Conservation (phyloP, 2,888 invertebrate species). For the Cyclophora albipunctata region DNA sequence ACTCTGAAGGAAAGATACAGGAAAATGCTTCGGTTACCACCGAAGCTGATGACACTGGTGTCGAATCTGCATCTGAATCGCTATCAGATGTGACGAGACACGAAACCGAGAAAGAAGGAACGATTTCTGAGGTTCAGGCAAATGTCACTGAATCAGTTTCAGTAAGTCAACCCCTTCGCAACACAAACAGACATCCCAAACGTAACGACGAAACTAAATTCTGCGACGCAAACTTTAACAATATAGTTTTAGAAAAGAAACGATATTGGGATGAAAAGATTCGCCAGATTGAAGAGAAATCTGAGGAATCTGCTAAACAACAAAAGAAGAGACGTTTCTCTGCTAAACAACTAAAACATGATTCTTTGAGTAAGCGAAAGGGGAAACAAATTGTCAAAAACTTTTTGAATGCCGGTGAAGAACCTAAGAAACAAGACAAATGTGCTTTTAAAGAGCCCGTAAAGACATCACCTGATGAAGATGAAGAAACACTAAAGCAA, state of each 20-base stretch:
- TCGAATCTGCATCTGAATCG: slow-evolving; percentile 69
- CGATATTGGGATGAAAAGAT: slow-evolving; percentile 71
- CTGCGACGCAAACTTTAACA: slow-evolving; percentile 38
- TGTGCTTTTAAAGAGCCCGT: slow-evolving; percentile 4
- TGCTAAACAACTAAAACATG: slow-evolving; percentile 50
- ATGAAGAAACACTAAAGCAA: slow-evolving; percentile 14
- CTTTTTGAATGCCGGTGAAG: slow-evolving; percentile 37
- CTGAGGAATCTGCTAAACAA: slow-evolving; percentile 42
- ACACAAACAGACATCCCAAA: slow-evolving; percentile 6
- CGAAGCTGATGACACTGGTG: slow-evolving; percentile 33
- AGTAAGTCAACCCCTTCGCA: slow-evolving; percentile 67
- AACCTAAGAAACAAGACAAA: slow-evolving; percentile 19
- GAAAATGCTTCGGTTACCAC: slow-evolving; percentile 18
- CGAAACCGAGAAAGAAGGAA: slow-evolving; percentile 48
- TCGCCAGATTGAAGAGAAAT: slow-evolving; percentile 56
- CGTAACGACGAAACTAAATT: slow-evolving; percentile 39
- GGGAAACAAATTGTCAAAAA: slow-evolving; percentile 61
- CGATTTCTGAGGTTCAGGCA: slow-evolving; percentile 74
- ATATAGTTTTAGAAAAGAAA: slow-evolving; percentile 65
- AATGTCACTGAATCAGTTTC: slow-evolving; percentile 70
- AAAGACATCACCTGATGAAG: slow-evolving; percentile 1
- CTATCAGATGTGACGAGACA: slow-evolving; percentile 71
- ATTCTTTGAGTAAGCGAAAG: slow-evolving; percentile 61
- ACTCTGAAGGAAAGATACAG: slow-evolving; percentile 30
- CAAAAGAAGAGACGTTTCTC: slow-evolving; percentile 47